These are phyloP conservation scores for Trichoplusia ni DNA, from an alignment of 1,140 invertebrate genomes.

Conservation along the genomic window DNA sequence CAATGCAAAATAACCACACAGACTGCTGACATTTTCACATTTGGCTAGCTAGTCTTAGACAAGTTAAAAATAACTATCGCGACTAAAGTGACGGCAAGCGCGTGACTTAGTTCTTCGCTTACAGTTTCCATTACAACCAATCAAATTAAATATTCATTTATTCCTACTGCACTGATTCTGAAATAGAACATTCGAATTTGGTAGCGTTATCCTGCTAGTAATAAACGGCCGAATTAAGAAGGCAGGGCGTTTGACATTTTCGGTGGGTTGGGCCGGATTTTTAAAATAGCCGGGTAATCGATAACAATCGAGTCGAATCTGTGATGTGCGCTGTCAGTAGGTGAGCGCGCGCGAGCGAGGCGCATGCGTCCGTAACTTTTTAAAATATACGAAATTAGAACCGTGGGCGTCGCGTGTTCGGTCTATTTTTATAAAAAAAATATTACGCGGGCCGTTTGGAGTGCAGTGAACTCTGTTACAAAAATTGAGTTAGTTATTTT, in stretches of 20 bases:
- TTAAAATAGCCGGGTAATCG: conserved; percentile 38
- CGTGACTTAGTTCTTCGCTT: conserved; percentile 47
- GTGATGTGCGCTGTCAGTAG: conserved; percentile 39
- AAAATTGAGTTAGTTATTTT: conserved; percentile 22
- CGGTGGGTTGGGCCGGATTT: not conserved
- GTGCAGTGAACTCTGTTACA: conserved; percentile 57
- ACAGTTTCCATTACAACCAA: conserved; percentile 24
- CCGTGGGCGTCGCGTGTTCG: conserved; percentile 43
- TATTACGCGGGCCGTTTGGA: conserved; percentile 49
- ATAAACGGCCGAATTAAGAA: not conserved
- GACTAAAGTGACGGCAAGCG: conserved; percentile 37
- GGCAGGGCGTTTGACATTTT: not conserved
- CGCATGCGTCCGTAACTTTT: conserved; percentile 49
- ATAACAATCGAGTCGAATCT: conserved; percentile 29
- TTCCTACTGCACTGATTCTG: not conserved
- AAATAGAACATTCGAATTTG: not conserved
- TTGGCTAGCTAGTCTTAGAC: conserved; percentile 60
- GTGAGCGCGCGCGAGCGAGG: conserved; percentile 46
- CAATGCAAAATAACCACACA: conserved; percentile 29
- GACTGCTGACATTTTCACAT: conserved; percentile 43
- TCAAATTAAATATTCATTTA: conserved; percentile 6
- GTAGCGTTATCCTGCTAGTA: not conserved
- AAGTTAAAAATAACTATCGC: conserved; percentile 45
- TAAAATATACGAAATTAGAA: conserved; percentile 48
- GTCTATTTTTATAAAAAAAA: conserved; percentile 59